Evolutionary conservation across 2,797 vertebrate genomes (phyloP).

Genomic region (Lophius americanus): DNA sequence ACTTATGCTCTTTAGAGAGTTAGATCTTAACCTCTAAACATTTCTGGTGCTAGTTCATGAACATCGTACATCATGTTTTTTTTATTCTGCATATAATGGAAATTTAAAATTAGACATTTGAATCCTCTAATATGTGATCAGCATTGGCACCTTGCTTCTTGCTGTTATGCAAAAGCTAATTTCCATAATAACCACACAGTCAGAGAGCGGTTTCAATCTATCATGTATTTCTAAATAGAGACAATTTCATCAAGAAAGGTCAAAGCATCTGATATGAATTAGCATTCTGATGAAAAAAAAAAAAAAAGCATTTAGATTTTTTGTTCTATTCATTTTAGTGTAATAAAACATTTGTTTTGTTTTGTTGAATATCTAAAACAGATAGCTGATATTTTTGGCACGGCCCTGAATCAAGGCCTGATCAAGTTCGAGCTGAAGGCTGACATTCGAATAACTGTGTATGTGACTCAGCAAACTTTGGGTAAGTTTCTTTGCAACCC

Average conservation of each 20-base stretch:
- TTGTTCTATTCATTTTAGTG: neutral
- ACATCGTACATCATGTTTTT: too few species aligned
- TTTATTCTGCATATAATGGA: neutral
- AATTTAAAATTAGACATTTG: neutral
- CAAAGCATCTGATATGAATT: neutral
- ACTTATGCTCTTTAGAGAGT: neutral
- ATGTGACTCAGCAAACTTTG: slow-evolving; percentile 93
- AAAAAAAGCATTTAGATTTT: neutral
- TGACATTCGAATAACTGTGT: slow-evolving; percentile 88
- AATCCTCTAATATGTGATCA: neutral
- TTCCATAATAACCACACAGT: neutral
- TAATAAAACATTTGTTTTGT: neutral
- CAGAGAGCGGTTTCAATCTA: too few species aligned
- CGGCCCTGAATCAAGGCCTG: slow-evolving; percentile 92
- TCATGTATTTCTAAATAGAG: too few species aligned
- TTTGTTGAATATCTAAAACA: slow-evolving; percentile 59
- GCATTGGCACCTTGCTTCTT: neutral
- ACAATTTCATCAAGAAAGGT: too few species aligned
- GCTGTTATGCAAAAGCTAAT: neutral
- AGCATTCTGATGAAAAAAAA: neutral
- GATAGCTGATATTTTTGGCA: slow-evolving; percentile 89
- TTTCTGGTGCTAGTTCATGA: neutral
- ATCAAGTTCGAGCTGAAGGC: slow-evolving; percentile 95
- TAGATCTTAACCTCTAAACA: neutral
- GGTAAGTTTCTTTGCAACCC: slow-evolving; percentile 81